phyloP scores from a whole-genome alignment of 1,140 invertebrate genomes.

The Catajapyx aquilonaris region DNA sequence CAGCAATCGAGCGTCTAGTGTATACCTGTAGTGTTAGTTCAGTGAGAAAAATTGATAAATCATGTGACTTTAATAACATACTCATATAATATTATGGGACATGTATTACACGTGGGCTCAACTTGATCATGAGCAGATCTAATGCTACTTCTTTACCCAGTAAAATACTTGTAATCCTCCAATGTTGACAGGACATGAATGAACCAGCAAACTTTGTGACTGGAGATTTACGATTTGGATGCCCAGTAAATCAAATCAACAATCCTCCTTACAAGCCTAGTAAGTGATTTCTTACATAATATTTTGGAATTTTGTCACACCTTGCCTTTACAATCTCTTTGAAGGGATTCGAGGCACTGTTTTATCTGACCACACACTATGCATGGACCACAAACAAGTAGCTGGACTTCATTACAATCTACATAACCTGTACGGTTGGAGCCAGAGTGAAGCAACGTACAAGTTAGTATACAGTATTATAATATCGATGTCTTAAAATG shows the following conservation, averaged over 20 bases:
- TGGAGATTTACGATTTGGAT: conserved; percentile 18
- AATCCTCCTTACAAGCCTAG: conserved; percentile 12
- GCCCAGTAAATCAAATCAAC: conserved; percentile 11
- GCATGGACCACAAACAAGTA: conserved; percentile 14
- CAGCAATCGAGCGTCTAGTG: too few relatives aligned
- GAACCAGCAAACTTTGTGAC: conserved; percentile 21
- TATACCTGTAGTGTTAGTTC: too few relatives aligned
- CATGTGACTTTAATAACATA: not conserved
- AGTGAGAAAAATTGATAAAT: conserved; percentile 5
- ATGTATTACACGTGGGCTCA: too few relatives aligned
- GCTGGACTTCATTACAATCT: conserved; percentile 19
- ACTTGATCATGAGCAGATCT: too few relatives aligned
- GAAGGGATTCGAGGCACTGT: conserved; percentile 5
- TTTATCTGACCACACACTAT: conserved; percentile 16
- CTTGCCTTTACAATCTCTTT: conserved; percentile 4
- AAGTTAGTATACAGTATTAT: conserved; percentile 14
- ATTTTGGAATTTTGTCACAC: not conserved
- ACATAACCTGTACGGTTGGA: conserved; percentile 21
- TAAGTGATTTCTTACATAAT: not conserved
- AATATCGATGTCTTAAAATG: too few relatives aligned
- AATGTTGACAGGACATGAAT: conserved; percentile 24
- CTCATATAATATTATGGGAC: not conserved
- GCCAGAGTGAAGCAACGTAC: conserved; percentile 25
- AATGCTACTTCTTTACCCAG: too few relatives aligned
- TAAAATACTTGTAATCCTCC: conserved; percentile 17